These are phyloP conservation scores for Torymus aiolomorphi DNA, from an alignment of 2,888 invertebrate genomes.

Conservation along the genomic window DNA sequence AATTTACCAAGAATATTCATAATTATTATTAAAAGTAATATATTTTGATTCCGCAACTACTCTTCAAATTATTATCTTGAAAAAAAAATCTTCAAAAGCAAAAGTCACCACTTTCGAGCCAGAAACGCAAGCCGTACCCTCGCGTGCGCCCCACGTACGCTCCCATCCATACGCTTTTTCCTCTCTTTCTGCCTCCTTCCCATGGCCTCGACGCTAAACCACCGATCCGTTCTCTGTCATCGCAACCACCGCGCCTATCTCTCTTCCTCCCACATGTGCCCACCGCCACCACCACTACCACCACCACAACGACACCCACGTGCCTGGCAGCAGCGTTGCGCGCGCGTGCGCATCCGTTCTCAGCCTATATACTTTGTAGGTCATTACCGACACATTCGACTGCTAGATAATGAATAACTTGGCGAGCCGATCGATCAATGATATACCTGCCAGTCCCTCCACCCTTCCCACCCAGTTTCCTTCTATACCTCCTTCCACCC, in stretches of 20 bases:
- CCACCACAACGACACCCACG: slow-evolving; percentile 23
- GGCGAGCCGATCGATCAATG: slow-evolving; percentile 68
- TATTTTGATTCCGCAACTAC: too few species aligned
- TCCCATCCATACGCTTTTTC: background rate
- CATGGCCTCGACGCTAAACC: too few species aligned
- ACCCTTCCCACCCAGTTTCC: background rate
- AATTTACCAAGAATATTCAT: too few species aligned
- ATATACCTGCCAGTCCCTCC: slow-evolving; percentile 12
- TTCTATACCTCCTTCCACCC: too few species aligned
- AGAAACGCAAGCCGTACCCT: too few species aligned
- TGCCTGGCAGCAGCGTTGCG: slow-evolving; percentile 41
- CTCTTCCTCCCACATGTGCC: slow-evolving; percentile 24
- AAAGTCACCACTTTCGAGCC: too few species aligned
- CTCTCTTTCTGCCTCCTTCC: background rate
- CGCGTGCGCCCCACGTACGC: too few species aligned
- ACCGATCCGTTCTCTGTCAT: too few species aligned
- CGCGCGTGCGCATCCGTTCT: slow-evolving; percentile 59
- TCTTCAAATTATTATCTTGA: too few species aligned
- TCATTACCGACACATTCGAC: slow-evolving; percentile 66
- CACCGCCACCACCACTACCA: slow-evolving; percentile 24
- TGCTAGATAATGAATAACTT: slow-evolving; percentile 62
- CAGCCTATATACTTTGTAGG: slow-evolving; percentile 64
- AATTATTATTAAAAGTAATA: too few species aligned
- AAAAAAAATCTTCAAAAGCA: too few species aligned
- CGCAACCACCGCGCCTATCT: background rate